Percentiles rank a stretch among this genome's conserved stretches.
Evolutionary conservation across 2,888 invertebrate genomes (phyloP).

Genomic region (Dolichomitus sp.): DNA sequence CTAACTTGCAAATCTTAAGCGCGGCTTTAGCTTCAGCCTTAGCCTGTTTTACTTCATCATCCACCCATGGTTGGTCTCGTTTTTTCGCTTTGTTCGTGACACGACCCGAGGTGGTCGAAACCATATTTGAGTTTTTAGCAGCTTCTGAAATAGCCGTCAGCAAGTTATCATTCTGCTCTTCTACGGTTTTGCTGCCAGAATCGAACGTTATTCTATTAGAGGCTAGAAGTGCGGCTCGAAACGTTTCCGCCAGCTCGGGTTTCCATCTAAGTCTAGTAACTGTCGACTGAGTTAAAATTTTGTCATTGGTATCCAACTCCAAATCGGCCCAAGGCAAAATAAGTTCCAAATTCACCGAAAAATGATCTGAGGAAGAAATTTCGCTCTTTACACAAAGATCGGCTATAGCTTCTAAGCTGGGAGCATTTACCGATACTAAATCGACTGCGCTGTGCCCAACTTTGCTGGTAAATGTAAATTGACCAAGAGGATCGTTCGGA

Average conservation of each 20-base stretch:
- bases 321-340: constrained; percentile 8
- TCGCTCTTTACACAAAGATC: no score
- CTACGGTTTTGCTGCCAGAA: background rate
- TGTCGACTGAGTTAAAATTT: background rate
- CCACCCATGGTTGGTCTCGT: background rate
- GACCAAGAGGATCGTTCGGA: constrained; percentile 1
- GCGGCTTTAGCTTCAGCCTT: background rate
- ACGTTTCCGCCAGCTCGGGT: constrained; percentile 11
- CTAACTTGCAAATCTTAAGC: background rate
- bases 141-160: background rate
- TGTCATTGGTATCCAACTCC: background rate
- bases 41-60: background rate
- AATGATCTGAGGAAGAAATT: constrained; percentile 22
- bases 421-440: constrained; percentile 8
- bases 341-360: constrained; percentile 24
- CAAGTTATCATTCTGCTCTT: background rate
- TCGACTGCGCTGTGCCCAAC: constrained; percentile 1
- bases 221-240: background rate
- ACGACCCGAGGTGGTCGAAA: background rate
- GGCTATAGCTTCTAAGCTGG: constrained; percentile 1
- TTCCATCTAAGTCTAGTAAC: constrained; percentile 6
- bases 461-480: constrained; percentile 21
- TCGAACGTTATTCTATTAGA: background rate
- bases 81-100: no score
- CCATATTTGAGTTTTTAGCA: background rate